A percentile compares a stretch with the other conserved stretches of the same genome.
These are phyloP conservation scores for Heliopora coerulea DNA, from an alignment of 92 coral and sea anemone species.

Conservation along the genomic window DNA sequence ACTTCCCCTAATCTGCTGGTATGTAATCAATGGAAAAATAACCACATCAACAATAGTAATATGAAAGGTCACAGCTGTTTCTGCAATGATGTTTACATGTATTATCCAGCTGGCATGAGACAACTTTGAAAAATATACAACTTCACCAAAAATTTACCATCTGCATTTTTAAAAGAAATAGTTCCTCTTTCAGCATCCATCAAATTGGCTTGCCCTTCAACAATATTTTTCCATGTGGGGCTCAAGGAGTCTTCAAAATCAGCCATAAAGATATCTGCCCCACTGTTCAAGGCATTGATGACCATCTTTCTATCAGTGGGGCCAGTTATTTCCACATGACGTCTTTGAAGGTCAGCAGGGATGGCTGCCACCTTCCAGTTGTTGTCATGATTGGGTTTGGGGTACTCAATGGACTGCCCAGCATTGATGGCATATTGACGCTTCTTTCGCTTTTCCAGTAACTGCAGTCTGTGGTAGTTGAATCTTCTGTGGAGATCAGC, in stretches of 20 bases:
- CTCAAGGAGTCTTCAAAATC: constrained; percentile 96
- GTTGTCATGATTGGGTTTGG: constrained; percentile 71
- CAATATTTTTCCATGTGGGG: constrained; percentile 88
- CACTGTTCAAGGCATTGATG: constrained; percentile 97
- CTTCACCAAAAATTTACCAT: constrained; percentile 32
- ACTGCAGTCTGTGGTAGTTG: constrained; percentile 84
- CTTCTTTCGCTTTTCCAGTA: constrained; percentile 79
- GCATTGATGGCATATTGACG: constrained; percentile 71
- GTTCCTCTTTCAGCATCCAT: constrained; percentile 84
- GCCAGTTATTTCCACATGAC: constrained; percentile 98
- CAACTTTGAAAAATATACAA: neutral
- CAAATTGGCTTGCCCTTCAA: constrained; percentile 93
- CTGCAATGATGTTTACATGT: no score
- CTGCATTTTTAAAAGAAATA: constrained; percentile 72
- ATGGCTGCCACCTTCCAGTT: constrained; percentile 96
- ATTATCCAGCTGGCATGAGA: neutral
- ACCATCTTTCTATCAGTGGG: constrained; percentile 97
- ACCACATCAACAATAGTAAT: no score
- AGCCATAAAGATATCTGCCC: constrained; percentile 95
- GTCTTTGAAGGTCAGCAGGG: constrained; percentile 90
- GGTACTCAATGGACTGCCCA: constrained; percentile 69
- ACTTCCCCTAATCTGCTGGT: no score
- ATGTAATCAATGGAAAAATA: no score
- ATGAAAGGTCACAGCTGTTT: no score
- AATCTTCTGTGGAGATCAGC: constrained; percentile 95